These are phyloP conservation scores for Tapirus terrestris DNA, from an alignment of 2,113 vertebrate species.

Conservation along the genomic window DNA sequence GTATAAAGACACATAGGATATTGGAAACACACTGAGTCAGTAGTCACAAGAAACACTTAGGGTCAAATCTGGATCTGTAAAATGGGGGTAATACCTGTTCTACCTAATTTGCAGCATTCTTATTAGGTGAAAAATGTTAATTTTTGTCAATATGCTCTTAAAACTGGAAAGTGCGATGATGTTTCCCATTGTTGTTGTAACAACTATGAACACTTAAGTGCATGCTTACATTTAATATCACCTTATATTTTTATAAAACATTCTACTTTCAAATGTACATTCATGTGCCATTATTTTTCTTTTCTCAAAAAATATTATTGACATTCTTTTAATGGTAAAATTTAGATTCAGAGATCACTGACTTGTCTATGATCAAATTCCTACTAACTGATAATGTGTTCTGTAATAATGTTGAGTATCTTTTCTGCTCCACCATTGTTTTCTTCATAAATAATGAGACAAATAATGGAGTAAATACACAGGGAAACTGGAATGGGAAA, in stretches of 20 bases:
- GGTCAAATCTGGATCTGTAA: neutral
- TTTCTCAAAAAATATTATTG: slow-evolving; percentile 2
- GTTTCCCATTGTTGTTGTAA: neutral
- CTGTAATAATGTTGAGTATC: neutral
- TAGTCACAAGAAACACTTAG: neutral
- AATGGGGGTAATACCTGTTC: neutral
- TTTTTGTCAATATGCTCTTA: neutral
- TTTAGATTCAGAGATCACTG: neutral
- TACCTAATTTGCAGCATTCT: neutral
- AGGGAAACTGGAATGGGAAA: neutral
- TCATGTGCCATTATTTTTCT: neutral
- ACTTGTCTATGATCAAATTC: neutral
- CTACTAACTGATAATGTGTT: neutral
- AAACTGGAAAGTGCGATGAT: neutral
- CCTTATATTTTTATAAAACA: neutral
- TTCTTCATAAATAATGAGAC: neutral
- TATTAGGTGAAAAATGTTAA: neutral
- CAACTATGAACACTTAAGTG: neutral
- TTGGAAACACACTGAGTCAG: neutral
- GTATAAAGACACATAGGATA: neutral
- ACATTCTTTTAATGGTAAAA: neutral
- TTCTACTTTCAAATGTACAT: neutral
- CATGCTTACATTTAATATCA: neutral
- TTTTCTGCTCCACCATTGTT: neutral
- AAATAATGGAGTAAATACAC: neutral